Evolutionary conservation across 1,140 invertebrate species (phyloP).

Genomic region (Cydia splendana): DNA sequence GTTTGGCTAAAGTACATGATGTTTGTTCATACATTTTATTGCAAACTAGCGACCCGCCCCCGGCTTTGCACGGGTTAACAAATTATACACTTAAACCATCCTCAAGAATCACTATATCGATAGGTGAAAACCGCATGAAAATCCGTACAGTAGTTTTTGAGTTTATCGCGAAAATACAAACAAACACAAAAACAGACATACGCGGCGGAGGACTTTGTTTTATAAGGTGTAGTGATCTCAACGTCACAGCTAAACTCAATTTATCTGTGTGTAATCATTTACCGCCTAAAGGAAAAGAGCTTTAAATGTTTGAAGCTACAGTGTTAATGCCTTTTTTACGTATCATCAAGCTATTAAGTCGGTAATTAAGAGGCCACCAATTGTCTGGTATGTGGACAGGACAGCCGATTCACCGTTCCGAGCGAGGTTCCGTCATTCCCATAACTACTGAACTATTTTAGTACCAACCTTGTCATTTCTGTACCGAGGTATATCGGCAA

Average conservation of each 20-base stretch:
- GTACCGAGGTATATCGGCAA: constrained; percentile 6
- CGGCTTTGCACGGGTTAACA: no score
- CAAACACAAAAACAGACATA: no score
- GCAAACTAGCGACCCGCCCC: constrained; percentile 33
- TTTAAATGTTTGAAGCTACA: neutral
- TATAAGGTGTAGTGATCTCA: constrained; percentile 34
- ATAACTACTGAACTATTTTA: neutral
- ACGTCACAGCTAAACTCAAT: constrained; percentile 50
- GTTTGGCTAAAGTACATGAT: neutral
- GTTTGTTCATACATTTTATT: constrained; percentile 36
- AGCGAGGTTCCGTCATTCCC: neutral
- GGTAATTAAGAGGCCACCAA: constrained; percentile 30
- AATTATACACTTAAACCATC: no score
- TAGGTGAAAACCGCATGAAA: no score
- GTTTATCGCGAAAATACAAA: no score
- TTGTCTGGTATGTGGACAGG: neutral
- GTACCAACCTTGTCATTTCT: constrained; percentile 11
- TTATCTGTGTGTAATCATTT: constrained; percentile 38
- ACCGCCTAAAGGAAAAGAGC: neutral
- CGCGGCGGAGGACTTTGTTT: no score
- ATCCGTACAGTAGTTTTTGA: no score
- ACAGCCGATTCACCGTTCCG: neutral
- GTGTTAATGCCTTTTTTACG: constrained; percentile 2
- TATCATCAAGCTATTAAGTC: neutral
- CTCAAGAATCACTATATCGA: no score